Evolutionary conservation across 2,113 vertebrate species (phyloP).

Genomic region (Ictalurus punctatus): DNA sequence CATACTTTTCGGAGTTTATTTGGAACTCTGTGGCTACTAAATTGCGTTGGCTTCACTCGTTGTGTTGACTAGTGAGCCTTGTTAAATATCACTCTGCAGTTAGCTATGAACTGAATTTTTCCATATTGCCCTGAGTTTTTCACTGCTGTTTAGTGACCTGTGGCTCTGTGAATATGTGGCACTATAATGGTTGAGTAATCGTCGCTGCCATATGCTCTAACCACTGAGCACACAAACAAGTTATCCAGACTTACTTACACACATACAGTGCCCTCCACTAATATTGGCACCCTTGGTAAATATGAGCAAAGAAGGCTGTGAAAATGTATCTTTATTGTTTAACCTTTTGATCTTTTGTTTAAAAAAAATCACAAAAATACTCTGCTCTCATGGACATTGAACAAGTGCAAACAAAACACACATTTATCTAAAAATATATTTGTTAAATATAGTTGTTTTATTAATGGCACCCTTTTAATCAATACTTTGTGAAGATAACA

Average conservation of each 20-base stretch:
- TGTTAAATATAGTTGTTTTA: too few relatives aligned
- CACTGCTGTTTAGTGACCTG: not conserved
- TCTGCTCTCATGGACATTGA: too few relatives aligned
- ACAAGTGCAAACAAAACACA: too few relatives aligned
- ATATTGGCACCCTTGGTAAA: too few relatives aligned
- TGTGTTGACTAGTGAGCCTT: not conserved
- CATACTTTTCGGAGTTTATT: not conserved
- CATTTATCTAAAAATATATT: too few relatives aligned
- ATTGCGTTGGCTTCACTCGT: not conserved
- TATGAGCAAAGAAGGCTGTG: too few relatives aligned
- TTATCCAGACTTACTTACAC: not conserved
- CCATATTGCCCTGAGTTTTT: not conserved
- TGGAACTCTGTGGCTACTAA: not conserved
- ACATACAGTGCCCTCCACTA: not conserved
- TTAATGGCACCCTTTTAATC: too few relatives aligned
- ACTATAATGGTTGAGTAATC: not conserved
- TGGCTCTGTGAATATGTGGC: not conserved
- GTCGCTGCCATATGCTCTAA: not conserved
- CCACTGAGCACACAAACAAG: not conserved
- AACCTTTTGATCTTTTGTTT: too few relatives aligned
- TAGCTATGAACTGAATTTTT: not conserved
- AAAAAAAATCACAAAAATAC: too few relatives aligned
- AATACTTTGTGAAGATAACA: too few relatives aligned
- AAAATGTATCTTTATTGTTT: too few relatives aligned
- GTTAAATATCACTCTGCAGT: not conserved